Evolutionary conservation across 30 jellyfish, hydroid and myxozoan genomes (phyloP), one percentile per base, ranked within the genome.

Genomic region (Rhopilema esculentum): DNA sequence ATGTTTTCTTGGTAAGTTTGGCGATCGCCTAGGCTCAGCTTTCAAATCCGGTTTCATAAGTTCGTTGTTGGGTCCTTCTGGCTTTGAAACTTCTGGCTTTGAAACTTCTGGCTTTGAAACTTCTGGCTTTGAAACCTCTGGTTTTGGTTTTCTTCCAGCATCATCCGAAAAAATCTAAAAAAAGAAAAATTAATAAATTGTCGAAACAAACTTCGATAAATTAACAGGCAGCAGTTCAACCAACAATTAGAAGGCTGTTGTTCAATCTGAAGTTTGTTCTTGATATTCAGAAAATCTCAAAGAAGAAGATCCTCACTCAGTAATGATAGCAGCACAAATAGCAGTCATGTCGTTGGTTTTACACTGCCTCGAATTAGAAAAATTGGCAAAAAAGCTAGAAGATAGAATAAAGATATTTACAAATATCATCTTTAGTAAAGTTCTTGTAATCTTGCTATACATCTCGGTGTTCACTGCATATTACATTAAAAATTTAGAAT

Each of bases 81-180:
- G 66, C 27, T 29, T 40, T 27, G 77, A 15, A 30, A 53, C 21
- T 32, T 77, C 77, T 40, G 88, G 4, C 8, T 27, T 70, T 9
- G 66, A 51, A 15, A 19, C 15, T 19, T 51, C 66, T 51, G 66
- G 15, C 66, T 51, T 51, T 31, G 84, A 40, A 22, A 40, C 16
- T 19, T 78, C 88, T 0, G 48, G 31, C 33, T 31, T 64, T 22
- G 88, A 25, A 1, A 64, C 26, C 1, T 78, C 88, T 19, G 65
- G 18, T 19, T 78, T 69, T 15, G 78, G 69, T 52, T 68, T 69
- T 9, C 91, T 72, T 6, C 78, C 91, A 51, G 91, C 85, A 82
- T 69, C 91, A 28, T 81, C 91, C 25, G 57, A 18, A 69, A 49
- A 80, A 22, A 77, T 87, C 95, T 87, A 49, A 12, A 63, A 23